A percentile compares a stretch with the other conserved stretches of the same genome.
These are phyloP conservation scores for Hepsetus odoe DNA, from an alignment of 2,113 vertebrate genomes.

Conservation along the genomic window DNA sequence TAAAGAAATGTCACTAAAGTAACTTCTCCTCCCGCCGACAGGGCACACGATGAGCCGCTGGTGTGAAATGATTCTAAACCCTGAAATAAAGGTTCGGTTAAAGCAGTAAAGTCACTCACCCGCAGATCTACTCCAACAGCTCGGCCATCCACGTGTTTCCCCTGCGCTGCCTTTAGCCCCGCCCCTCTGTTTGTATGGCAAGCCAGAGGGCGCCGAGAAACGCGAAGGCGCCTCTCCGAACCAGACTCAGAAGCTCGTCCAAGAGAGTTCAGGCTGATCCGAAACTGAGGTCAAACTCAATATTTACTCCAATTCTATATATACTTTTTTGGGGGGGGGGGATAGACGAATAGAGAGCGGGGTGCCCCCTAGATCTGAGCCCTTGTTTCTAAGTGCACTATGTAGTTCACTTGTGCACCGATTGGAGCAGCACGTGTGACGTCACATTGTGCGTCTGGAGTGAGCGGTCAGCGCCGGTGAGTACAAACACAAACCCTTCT, in stretches of 20 bases:
- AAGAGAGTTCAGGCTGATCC: no score
- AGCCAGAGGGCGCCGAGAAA: conserved; percentile 40
- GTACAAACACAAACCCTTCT: background rate
- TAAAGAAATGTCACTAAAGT: background rate
- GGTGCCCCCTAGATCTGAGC: no score
- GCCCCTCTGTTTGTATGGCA: conserved; percentile 52
- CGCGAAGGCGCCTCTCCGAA: background rate
- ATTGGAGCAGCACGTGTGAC: background rate
- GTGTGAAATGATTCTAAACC: background rate
- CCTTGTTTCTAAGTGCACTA: background rate
- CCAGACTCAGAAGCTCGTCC: no score
- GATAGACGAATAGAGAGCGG: no score
- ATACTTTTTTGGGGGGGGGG: no score
- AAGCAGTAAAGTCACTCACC: conserved; percentile 1
- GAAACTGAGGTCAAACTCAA: no score
- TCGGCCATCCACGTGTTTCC: conserved; percentile 67
- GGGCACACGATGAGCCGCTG: background rate
- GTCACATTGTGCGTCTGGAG: background rate
- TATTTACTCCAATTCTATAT: no score
- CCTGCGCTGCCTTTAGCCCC: conserved; percentile 32
- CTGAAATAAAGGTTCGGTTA: background rate
- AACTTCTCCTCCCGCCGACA: background rate
- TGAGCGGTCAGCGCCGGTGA: background rate
- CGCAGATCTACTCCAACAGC: no score
- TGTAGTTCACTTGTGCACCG: background rate